Evolutionary conservation across 1,140 invertebrate genomes (phyloP).

Genomic region (Theocolax elegans): DNA sequence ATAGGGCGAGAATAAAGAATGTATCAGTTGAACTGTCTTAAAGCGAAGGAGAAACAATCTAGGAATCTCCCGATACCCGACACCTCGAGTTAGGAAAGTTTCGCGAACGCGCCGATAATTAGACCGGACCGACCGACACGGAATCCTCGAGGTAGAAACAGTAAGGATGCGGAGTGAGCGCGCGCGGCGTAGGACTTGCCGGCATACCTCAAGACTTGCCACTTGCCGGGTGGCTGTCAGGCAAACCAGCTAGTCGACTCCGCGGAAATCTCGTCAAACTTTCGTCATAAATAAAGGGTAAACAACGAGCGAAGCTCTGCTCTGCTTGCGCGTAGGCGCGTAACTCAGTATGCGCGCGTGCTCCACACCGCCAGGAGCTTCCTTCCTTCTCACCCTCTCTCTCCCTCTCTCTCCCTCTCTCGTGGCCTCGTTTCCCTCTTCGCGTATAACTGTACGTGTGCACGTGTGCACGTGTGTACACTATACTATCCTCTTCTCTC

Average conservation of each 20-base stretch:
- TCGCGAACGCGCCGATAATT: too few relatives aligned
- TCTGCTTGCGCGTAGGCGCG: conserved; percentile 27
- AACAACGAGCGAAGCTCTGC: conserved; percentile 55
- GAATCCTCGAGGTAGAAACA: too few relatives aligned
- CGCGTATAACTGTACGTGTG: background rate
- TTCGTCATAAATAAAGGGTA: conserved; percentile 66
- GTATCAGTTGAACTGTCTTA: too few relatives aligned
- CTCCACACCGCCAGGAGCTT: conserved; percentile 44
- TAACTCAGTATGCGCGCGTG: conserved; percentile 42
- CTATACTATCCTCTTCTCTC: too few relatives aligned
- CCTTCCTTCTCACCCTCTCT: conserved; percentile 27
- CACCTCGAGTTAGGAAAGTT: too few relatives aligned
- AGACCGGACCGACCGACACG: too few relatives aligned
- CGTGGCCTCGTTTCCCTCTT: background rate
- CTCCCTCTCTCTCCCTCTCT: background rate
- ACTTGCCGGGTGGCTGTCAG: conserved; percentile 27
- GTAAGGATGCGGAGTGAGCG: too few relatives aligned
- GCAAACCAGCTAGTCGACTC: conserved; percentile 12
- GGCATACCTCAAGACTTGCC: conserved; percentile 27
- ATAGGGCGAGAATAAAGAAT: too few relatives aligned
- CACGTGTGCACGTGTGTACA: background rate
- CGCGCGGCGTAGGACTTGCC: background rate
- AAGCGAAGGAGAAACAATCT: too few relatives aligned
- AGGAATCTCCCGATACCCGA: too few relatives aligned
- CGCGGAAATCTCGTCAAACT: conserved; percentile 62